phyloP scores from a whole-genome alignment of 2,888 invertebrate species.

The Agrochola macilenta region DNA sequence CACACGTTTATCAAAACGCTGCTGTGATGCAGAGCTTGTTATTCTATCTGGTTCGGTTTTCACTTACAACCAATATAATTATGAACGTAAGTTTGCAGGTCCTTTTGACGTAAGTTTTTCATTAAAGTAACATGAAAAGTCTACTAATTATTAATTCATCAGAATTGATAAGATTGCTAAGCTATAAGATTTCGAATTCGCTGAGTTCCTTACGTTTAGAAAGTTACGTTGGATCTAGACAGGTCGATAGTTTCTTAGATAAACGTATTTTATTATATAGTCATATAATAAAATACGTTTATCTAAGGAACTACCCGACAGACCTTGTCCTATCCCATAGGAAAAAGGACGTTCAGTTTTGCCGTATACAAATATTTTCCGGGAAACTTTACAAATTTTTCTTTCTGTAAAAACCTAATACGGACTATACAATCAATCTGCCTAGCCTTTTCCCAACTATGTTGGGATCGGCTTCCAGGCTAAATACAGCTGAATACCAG shows the following conservation, averaged over 20 bases:
- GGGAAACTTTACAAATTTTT: no score
- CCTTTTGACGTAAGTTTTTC: background rate
- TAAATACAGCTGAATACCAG: no score
- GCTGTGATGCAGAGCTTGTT: background rate
- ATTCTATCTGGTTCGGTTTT: background rate
- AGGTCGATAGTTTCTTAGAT: background rate
- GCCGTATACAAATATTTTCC: no score
- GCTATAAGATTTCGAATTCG: background rate
- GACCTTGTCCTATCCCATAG: no score
- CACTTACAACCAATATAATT: background rate
- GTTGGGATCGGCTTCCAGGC: no score
- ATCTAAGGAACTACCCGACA: no score
- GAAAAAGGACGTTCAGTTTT: no score
- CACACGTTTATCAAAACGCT: conserved; percentile 16
- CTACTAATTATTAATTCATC: background rate
- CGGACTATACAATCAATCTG: no score
- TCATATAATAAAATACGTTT: no score
- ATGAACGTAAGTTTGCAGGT: background rate
- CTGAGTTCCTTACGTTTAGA: background rate
- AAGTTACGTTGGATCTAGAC: background rate
- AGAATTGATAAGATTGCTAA: background rate
- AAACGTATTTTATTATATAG: background rate
- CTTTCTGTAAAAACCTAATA: no score
- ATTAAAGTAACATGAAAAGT: background rate
- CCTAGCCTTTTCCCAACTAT: no score